Evolutionary conservation across 2,113 vertebrate species (phyloP), one percentile per base, ranked within the genome.

Genomic region (Pelusios castaneus): DNA sequence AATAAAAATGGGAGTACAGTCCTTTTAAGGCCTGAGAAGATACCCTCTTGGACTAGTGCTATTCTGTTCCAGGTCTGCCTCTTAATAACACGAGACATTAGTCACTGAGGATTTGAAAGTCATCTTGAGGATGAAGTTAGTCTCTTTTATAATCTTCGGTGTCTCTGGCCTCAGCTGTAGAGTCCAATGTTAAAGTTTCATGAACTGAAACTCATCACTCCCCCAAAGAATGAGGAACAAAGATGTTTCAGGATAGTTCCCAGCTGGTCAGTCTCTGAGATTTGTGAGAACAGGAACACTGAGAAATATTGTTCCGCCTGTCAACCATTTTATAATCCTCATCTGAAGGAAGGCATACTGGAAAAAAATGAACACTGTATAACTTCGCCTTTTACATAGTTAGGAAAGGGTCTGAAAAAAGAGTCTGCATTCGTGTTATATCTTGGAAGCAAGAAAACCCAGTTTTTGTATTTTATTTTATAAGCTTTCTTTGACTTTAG

Each of bases 11-110:
- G 17, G 67, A 41, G 22, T 38, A 43, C 8, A 25, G 22, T 38
- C 38, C 19, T n/a, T 75, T 43, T 43, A 75, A 43, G 22, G 38
- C 8, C 1, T 5, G 34, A 9, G 12, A 9, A 19, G 45, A 7
- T 10, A 2, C 10, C 1, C 70, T 91, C 77, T 47, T 22, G 25
- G 82, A 47, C 38, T 41, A 2, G 22, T 0, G 75, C 85, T 41
- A 45, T 19, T 19, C 8, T 2, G 1, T 54, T 47, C 8, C 5
- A 19, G 0, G 1, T 49, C 76, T 54, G 8, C 10, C 82, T 67
- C 47, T 0, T 0, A 79, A 8, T 1, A 31, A 60, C 1, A 0
- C 17, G 75, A 16, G 43, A 47, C 88, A 31, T 70, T 22, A 2
- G 0, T 3, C 0, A 0, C 34, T 77, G 43, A 16, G 78, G 55